Conservation (phyloP, 1,140 invertebrate species). For the Bathynomus jamesi region DNA sequence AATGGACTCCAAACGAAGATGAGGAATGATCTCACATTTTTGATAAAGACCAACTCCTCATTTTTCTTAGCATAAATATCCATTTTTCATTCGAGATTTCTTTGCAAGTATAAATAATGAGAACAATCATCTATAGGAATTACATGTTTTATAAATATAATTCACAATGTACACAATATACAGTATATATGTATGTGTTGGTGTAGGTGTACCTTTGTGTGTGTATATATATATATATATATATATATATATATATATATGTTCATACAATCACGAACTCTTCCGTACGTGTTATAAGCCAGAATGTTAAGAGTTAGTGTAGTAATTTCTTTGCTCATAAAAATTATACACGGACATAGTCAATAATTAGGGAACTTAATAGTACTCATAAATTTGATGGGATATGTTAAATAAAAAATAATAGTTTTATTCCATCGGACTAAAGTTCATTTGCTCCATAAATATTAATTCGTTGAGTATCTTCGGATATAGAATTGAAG, state of each 20-base stretch:
- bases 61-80: neutral
- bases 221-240: conserved; percentile 6
- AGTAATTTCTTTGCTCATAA: too few species aligned
- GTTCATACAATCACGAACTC: neutral
- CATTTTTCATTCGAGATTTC: conserved; percentile 1
- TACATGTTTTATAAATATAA: neutral
- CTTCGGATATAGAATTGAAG: too few species aligned
- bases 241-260: conserved; percentile 4
- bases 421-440: too few species aligned
- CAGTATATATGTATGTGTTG: neutral
- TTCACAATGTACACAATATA: neutral
- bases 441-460: too few species aligned
- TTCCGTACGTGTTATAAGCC: neutral
- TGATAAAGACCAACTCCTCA: neutral
- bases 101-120: conserved; percentile 1
- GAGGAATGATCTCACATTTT: neutral
- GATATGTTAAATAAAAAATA: too few species aligned
- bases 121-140: neutral
- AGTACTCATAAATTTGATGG: too few species aligned
- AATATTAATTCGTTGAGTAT: too few species aligned
- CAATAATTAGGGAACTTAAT: too few species aligned
- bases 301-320: too few species aligned
- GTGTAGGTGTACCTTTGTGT: neutral
- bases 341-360: too few species aligned
- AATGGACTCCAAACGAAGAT: neutral